Percentiles rank a stretch among this genome's conserved stretches.
These are phyloP conservation scores for Mya arenaria DNA, from an alignment of 1,140 invertebrate genomes.

Conservation along the genomic window DNA sequence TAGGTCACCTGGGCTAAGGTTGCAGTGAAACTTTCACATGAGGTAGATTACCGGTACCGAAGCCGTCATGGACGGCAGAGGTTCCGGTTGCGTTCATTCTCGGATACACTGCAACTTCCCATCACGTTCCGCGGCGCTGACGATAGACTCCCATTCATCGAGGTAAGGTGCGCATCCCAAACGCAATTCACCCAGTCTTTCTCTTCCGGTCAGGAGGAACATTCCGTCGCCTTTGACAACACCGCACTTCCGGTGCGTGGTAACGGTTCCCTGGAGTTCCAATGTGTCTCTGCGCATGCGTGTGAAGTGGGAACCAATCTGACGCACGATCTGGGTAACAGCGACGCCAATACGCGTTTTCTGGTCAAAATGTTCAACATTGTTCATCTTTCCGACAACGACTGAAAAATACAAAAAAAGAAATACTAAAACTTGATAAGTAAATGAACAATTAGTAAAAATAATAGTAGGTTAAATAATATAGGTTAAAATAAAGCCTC, in stretches of 20 bases:
- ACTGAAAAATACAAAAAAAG: constrained; percentile 62
- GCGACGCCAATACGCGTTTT: constrained; percentile 61
- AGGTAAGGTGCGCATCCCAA: constrained; percentile 88
- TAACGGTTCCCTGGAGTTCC: constrained; percentile 70
- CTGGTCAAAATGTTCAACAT: constrained; percentile 56
- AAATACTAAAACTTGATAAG: too few species aligned
- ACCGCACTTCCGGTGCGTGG: constrained; percentile 86
- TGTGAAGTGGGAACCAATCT: constrained; percentile 46
- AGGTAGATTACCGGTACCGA: constrained; percentile 47
- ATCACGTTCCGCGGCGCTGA: constrained; percentile 83
- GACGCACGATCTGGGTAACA: constrained; percentile 66
- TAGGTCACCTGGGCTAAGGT: too few species aligned
- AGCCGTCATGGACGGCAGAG: background rate
- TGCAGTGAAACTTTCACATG: constrained; percentile 11
- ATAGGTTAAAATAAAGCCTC: too few species aligned
- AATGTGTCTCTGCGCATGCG: constrained; percentile 30
- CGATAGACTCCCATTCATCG: constrained; percentile 86
- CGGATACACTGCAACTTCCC: constrained; percentile 87
- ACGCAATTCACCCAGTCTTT: constrained; percentile 87
- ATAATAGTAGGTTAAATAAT: too few species aligned
- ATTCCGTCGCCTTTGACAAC: constrained; percentile 87
- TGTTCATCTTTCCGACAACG: constrained; percentile 65
- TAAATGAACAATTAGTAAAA: too few species aligned
- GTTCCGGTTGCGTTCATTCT: constrained; percentile 57
- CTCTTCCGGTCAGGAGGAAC: constrained; percentile 90